Percentiles rank a stretch among this genome's conserved stretches.
phyloP scores from a whole-genome alignment of 2,797 vertebrate species.

The Spinibarbus caldwelli region DNA sequence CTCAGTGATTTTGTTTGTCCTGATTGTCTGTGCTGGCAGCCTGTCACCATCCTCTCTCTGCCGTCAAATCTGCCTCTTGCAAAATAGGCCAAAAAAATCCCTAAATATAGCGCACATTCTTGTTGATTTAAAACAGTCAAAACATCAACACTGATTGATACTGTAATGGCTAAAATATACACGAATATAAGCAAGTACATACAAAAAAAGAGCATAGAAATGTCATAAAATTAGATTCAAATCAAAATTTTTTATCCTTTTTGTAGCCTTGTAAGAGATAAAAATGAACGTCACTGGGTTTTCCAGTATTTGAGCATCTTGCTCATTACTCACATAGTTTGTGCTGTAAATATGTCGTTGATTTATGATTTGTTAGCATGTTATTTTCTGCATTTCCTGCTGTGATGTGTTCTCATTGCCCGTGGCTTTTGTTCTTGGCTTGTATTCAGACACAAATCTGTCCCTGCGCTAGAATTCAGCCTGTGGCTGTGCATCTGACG shows the following conservation, averaged over 20 bases:
- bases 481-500: slow-evolving; percentile 9
- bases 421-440: slow-evolving; percentile 58
- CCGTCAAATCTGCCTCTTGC: slow-evolving; percentile 10
- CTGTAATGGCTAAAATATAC: slow-evolving; percentile 57
- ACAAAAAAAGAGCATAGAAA: background rate
- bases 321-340: background rate
- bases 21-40: slow-evolving; percentile 61
- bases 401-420: slow-evolving; percentile 57
- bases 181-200: background rate
- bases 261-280: background rate
- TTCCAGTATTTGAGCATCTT: slow-evolving; percentile 32
- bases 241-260: background rate
- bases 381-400: slow-evolving; percentile 42
- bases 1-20: slow-evolving; percentile 61
- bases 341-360: slow-evolving; percentile 8
- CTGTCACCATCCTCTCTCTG: slow-evolving; percentile 53
- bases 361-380: slow-evolving; percentile 44
- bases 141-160: background rate
- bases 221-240: background rate
- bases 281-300: background rate
- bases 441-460: slow-evolving; percentile 43
- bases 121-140: slow-evolving; percentile 9
- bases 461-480: slow-evolving; percentile 28
- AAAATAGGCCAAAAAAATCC: slow-evolving; percentile 10
- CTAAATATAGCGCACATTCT: slow-evolving; percentile 52